Evolutionary conservation across 1,140 invertebrate species (phyloP).

Genomic region (Maconellicoccus hirsutus): DNA sequence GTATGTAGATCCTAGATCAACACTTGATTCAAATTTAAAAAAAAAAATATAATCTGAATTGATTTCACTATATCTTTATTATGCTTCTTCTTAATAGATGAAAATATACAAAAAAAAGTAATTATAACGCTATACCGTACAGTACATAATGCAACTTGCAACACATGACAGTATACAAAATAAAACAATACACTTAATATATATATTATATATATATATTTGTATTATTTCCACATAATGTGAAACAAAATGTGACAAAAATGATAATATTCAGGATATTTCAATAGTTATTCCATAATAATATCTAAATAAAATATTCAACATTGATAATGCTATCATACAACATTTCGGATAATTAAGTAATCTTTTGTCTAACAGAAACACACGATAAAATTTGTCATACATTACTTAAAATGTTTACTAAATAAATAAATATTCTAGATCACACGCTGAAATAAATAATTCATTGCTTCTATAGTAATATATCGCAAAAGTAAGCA

Average conservation of each 20-base stretch:
- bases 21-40: no score
- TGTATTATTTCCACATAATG: not conserved
- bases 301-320: conserved; percentile 1
- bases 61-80: not conserved
- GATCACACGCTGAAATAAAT: not conserved
- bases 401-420: not conserved
- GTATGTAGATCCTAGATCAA: no score
- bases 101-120: not conserved
- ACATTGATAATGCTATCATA: not conserved
- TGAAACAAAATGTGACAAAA: not conserved
- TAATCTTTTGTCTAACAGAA: not conserved
- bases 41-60: no score
- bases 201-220: not conserved
- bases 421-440: conserved; percentile 1
- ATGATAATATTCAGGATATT: not conserved
- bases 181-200: not conserved
- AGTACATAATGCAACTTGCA: not conserved
- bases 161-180: not conserved
- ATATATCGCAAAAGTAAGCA: not conserved
- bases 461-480: not conserved
- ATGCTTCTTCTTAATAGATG: not conserved
- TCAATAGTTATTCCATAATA: not conserved
- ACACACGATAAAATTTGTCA: not conserved
- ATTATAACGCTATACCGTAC: not conserved
- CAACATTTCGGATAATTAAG: not conserved